phyloP scores from a whole-genome alignment of 2,113 vertebrate species.

The Petrocephalus zakoni region DNA sequence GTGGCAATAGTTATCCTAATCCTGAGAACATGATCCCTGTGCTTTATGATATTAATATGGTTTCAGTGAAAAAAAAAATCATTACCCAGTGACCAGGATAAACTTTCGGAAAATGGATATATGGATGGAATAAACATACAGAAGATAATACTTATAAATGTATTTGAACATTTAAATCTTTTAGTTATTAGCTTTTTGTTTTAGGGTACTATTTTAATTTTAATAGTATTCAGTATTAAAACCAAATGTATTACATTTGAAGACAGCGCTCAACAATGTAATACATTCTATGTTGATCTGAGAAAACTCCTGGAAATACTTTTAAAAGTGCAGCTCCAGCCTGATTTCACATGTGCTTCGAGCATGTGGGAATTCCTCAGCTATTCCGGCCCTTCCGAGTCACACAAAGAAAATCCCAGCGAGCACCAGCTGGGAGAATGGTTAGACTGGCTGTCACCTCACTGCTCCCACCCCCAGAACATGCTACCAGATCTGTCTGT shows the following conservation, averaged over 20 bases:
- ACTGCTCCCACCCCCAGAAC: not conserved
- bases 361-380: not conserved
- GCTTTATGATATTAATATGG: not conserved
- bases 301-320: constrained; percentile 4
- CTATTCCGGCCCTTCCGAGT: not conserved
- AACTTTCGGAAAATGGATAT: not conserved
- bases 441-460: not conserved
- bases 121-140: not conserved
- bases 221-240: not conserved
- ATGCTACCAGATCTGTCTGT: not conserved
- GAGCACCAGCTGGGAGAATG: not conserved
- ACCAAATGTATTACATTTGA: not conserved
- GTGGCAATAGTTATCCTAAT: not conserved
- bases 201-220: not conserved
- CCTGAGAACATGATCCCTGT: not conserved
- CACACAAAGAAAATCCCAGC: not conserved
- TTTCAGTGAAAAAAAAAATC: not conserved
- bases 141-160: not conserved
- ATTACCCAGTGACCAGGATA: not conserved
- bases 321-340: not conserved
- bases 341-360: not conserved
- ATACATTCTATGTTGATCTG: not conserved
- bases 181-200: not conserved
- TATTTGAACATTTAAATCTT: not conserved
- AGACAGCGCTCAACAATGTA: not conserved